A percentile compares a stretch with the other conserved stretches of the same genome.
Conservation (phyloP, 2,113 vertebrate species). For the Lamprotornis superbus region DNA sequence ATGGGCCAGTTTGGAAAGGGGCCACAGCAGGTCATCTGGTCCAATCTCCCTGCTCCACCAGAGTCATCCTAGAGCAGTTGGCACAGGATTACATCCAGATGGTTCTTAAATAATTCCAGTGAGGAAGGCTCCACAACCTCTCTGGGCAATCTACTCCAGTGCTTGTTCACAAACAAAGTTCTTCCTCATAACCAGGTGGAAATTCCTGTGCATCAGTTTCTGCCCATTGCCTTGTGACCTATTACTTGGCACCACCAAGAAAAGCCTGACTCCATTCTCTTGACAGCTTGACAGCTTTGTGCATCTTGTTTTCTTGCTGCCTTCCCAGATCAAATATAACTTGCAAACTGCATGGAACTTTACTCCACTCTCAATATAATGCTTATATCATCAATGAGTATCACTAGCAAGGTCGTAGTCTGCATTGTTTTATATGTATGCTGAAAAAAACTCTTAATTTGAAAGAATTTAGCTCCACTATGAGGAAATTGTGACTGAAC, state of each 20-base stretch:
- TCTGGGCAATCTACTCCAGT: not conserved
- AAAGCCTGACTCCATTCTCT: not conserved
- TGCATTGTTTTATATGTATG: not conserved
- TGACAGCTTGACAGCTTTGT: not conserved
- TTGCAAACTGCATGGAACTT: not conserved
- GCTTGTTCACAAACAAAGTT: not conserved
- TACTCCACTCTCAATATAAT: not conserved
- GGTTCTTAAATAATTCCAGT: not conserved
- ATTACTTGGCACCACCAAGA: not conserved
- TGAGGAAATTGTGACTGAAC: not conserved
- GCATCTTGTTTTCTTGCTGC: not conserved
- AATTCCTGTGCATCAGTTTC: not conserved
- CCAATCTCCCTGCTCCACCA: not conserved
- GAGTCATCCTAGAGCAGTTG: not conserved
- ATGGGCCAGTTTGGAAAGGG: not conserved
- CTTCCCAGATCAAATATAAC: not conserved
- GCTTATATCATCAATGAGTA: not conserved
- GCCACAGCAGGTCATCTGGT: not conserved
- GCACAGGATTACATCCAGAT: not conserved
- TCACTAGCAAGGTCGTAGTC: not conserved
- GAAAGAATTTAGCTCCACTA: not conserved
- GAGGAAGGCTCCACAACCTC: not conserved
- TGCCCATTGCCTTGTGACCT: not conserved
- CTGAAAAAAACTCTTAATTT: not conserved
- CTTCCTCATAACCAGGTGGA: not conserved